Conservation (phyloP, 2,888 invertebrate genomes). For the Pardosa pseudoannulata region DNA sequence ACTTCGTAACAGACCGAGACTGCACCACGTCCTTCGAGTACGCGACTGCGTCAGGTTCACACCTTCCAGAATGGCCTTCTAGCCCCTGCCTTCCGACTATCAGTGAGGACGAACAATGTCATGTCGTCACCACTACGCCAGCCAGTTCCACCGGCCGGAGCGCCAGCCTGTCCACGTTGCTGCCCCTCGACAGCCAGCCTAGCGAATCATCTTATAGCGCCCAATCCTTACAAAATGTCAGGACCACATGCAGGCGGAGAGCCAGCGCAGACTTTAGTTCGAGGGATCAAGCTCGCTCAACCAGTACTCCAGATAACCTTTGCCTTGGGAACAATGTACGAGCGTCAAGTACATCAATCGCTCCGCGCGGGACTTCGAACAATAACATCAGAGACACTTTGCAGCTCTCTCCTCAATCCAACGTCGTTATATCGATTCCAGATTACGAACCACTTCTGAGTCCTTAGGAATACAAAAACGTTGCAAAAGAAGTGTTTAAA, state of each 20-base stretch:
- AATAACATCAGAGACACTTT: slow-evolving; percentile 3
- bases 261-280: not conserved
- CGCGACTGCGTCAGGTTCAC: not conserved
- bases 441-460: slow-evolving; percentile 72
- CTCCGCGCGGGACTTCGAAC: not conserved
- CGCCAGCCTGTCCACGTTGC: slow-evolving; percentile 52
- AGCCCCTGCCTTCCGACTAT: slow-evolving; percentile 70
- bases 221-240: not conserved
- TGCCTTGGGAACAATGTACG: not conserved
- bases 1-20: slow-evolving; percentile 36
- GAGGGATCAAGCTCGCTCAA: slow-evolving; percentile 6
- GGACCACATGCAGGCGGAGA: not conserved
- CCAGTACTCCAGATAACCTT: slow-evolving; percentile 2
- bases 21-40: slow-evolving; percentile 20
- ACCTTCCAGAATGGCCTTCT: slow-evolving; percentile 63
- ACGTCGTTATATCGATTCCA: slow-evolving; percentile 70
- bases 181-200: slow-evolving; percentile 11
- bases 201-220: not conserved
- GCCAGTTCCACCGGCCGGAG: slow-evolving; percentile 41
- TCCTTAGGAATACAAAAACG: slow-evolving; percentile 18
- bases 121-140: not conserved
- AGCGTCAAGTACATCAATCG: not conserved
- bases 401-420: slow-evolving; percentile 44
- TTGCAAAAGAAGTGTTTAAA: too few relatives aligned
- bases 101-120: slow-evolving; percentile 57